Evolutionary conservation across 2,888 invertebrate species (phyloP), one percentile per base, ranked within the genome.

Genomic region (Lasioglossum villosulum): DNA sequence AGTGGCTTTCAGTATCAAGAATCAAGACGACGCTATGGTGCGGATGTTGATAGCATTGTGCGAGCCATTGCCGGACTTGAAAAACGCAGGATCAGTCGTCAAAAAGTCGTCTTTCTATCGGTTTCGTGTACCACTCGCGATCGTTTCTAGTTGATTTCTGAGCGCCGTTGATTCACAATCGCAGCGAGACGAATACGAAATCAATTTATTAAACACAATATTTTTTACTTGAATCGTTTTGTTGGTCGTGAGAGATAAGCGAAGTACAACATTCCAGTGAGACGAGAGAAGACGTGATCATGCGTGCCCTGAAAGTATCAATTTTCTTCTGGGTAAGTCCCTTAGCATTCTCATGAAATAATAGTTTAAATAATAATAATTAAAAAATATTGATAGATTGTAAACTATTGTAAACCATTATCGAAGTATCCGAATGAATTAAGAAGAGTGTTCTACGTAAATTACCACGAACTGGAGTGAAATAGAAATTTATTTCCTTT

Each of bases 31-130:
- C 68, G 80, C 73, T 73, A 80, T 73, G 80, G 56, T 45, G 66
- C 80, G 83, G 80, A 80, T 68, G 76, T 80, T 56, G 80, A 73
- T 80, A 83, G 72, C n/a, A 45, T 19, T 30, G 73, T n/a, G 66
- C 72, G 75, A 78, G 77, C 23, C 39, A 16, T 27, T 39, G 39
- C 1, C 39, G 39, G 70, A 4, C 56, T 56, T 66, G 81, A 76
- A 76, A 81, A 80, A 76, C 34, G 34, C 59, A 37, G 73, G 71
- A 77, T 82, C 74, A 74, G 77, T 77, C 74, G 23, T n/a, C 27
- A 34, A 70, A 70, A 76, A 63, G 39, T 77, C 70, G 68, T 70
- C 59, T 45, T 34, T 30, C 14, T 37, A 10, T 37, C 63, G 68
- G 72, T 73, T 59, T 81, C 42, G 76, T 82, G 37, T 23, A 23